These are phyloP conservation scores for Pedetes capensis DNA, from an alignment of 2,113 vertebrate species.

Conservation along the genomic window DNA sequence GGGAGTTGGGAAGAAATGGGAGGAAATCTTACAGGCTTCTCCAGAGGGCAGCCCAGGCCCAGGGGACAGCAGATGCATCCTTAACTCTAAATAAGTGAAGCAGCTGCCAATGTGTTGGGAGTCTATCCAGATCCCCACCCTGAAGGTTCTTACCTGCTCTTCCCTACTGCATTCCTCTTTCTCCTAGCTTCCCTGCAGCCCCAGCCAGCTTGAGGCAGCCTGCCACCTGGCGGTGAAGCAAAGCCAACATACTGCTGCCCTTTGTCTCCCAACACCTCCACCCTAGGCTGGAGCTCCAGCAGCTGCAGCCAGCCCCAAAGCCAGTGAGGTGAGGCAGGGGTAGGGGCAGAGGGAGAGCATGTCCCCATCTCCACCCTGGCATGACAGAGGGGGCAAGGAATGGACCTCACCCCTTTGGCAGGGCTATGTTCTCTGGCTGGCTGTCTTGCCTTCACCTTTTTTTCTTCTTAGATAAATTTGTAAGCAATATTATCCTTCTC, in stretches of 20 bases:
- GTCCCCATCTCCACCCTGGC: neutral
- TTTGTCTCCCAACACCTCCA: fast-evolving
- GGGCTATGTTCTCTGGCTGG: neutral
- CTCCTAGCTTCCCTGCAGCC: neutral
- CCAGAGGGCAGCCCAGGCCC: neutral
- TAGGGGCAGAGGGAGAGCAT: fast-evolving
- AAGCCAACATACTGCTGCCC: neutral
- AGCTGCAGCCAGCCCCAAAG: neutral
- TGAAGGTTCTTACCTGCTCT: neutral
- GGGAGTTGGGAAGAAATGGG: neutral
- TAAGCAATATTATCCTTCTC: neutral
- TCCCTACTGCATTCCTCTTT: neutral
- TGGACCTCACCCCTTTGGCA: neutral
- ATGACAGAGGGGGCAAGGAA: too few relatives aligned
- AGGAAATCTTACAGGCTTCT: neutral
- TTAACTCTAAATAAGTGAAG: neutral
- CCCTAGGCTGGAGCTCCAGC: constrained; percentile 38
- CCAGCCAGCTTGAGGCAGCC: fast-evolving
- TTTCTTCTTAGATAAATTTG: neutral
- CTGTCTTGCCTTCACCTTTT: neutral
- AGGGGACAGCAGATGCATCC: neutral
- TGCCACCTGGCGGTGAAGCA: neutral
- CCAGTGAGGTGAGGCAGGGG: too few relatives aligned
- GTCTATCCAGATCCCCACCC: neutral
- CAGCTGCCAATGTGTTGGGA: neutral